Percentiles rank a stretch among this genome's conserved stretches.
These are phyloP conservation scores for Ganaspis brasiliensis DNA, from an alignment of 2,888 invertebrate genomes.

Conservation along the genomic window DNA sequence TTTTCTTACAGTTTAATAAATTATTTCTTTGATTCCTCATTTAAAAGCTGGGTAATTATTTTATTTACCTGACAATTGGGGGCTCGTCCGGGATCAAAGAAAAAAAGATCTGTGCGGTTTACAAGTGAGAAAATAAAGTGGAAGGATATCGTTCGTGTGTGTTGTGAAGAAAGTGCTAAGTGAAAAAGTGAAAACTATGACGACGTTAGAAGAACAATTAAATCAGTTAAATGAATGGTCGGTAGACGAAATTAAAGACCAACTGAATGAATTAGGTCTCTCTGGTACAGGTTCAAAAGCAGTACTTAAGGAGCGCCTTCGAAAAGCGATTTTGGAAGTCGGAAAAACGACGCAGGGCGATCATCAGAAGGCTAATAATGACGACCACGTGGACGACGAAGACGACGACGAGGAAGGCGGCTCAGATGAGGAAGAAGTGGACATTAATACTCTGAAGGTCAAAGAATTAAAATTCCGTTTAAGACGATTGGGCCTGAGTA, in stretches of 20 bases:
- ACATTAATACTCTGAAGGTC: not conserved
- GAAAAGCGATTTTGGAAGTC: not conserved
- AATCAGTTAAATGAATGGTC: not conserved
- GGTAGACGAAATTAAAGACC: not conserved
- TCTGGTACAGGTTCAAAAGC: not conserved
- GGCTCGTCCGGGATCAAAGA: not conserved
- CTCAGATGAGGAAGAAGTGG: no score
- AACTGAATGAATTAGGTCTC: not conserved
- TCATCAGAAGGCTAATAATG: not conserved
- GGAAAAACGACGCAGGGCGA: not conserved
- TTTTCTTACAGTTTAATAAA: no score
- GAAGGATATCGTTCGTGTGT: no score
- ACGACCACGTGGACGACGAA: slow-evolving; percentile 4
- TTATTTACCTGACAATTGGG: no score
- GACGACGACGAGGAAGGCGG: slow-evolving; percentile 13
- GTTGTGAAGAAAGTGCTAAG: no score
- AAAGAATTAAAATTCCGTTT: not conserved
- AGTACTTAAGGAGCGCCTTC: not conserved
- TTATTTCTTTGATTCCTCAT: no score
- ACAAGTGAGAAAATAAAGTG: not conserved
- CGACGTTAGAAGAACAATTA: not conserved
- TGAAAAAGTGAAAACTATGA: not conserved
- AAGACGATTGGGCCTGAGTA: not conserved
- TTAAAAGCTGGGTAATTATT: no score
- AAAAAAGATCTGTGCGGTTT: not conserved